Conservation (phyloP, 2,113 vertebrate species). For the Podilymbus podiceps region DNA sequence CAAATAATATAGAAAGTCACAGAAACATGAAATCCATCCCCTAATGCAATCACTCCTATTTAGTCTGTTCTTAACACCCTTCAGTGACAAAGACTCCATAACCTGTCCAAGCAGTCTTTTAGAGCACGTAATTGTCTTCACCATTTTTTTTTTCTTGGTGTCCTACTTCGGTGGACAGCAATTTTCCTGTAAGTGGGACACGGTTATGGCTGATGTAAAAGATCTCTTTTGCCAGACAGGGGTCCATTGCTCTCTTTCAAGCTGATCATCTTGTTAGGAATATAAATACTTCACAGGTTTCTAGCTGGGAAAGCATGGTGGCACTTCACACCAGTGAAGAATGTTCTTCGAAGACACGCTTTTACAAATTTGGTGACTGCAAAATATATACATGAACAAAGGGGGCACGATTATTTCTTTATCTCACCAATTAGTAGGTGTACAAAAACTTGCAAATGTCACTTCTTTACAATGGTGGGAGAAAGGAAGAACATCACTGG, state of each 20-base stretch:
- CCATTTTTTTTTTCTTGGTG: not conserved
- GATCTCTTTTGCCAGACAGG: not conserved
- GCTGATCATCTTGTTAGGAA: not conserved
- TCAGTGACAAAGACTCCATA: not conserved
- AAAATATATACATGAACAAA: not conserved
- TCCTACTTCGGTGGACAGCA: not conserved
- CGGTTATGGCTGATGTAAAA: not conserved
- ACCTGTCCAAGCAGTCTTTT: not conserved
- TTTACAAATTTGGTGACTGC: not conserved
- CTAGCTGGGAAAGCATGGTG: not conserved
- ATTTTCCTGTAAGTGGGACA: not conserved
- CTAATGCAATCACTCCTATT: not conserved
- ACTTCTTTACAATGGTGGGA: not conserved
- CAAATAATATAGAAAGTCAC: not conserved
- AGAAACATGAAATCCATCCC: not conserved
- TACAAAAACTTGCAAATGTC: not conserved
- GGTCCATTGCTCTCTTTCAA: not conserved
- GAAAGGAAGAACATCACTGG: not conserved
- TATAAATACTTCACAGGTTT: not conserved
- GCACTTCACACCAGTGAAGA: not conserved
- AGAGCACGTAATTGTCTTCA: not conserved
- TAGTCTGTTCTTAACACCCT: not conserved
- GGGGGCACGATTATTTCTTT: not conserved
- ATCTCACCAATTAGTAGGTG: not conserved
- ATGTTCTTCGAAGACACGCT: not conserved